phyloP scores from a whole-genome alignment of 2,888 invertebrate genomes.

The Crioceris asparagi region DNA sequence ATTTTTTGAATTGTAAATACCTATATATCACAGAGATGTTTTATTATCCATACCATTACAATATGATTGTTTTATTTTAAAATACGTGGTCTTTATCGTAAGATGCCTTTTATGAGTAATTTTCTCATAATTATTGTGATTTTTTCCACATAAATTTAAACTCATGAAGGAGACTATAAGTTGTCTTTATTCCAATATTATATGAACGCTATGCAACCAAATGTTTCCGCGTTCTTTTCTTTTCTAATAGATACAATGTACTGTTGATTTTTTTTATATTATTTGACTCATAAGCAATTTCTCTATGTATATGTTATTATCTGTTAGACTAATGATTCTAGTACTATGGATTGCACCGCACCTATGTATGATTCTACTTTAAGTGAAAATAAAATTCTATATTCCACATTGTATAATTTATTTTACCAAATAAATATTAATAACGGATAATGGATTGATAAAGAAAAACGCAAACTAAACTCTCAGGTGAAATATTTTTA shows the following conservation, averaged over 20 bases:
- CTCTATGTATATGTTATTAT: slow-evolving; percentile 34
- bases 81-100: too few species aligned
- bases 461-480: too few species aligned
- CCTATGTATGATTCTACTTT: slow-evolving; percentile 34
- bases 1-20: slow-evolving; percentile 8
- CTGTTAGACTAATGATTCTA: slow-evolving; percentile 34
- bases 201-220: not conserved
- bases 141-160: too few species aligned
- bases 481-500: too few species aligned
- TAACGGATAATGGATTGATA: too few species aligned
- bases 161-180: too few species aligned
- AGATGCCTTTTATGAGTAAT: too few species aligned
- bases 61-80: not conserved
- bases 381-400: slow-evolving; percentile 28
- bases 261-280: slow-evolving; percentile 28
- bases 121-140: too few species aligned
- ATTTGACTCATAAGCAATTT: slow-evolving; percentile 31
- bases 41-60: not conserved
- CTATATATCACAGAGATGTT: slow-evolving; percentile 1
- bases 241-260: slow-evolving; percentile 24
- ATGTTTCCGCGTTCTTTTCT: slow-evolving; percentile 27
- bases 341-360: slow-evolving; percentile 34
- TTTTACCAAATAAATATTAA: too few species aligned
- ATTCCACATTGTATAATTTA: too few species aligned
- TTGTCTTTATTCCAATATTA: too few species aligned